Base-by-base conservation (phyloP, 2,113 vertebrate species). In the Jaculus jaculus region DNA sequence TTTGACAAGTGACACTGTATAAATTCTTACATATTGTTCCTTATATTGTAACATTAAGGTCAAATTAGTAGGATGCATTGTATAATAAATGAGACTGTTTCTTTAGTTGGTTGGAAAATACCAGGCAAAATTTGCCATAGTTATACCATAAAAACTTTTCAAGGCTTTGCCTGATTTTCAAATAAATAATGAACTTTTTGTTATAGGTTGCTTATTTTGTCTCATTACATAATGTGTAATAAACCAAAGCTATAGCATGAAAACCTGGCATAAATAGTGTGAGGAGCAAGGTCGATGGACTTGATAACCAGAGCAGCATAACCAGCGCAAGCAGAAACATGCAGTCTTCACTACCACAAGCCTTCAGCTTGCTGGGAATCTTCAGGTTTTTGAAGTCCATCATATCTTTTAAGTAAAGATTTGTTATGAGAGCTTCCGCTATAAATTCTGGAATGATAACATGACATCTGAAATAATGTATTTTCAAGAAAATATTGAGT, bases 111-210 rank as follows among this genome's bases (percentile, higher is more conserved):
- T 34, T 90, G 11, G 69, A 58, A 73, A 84, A 23, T 65, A 13
- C 32, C 37, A 69, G 39, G 24, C 28, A 65, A 32, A 87, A 75
- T 61, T 77, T 61, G 17, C 20, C 54, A 37, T 23, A 80, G 37
- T 90, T 65, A 39, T 32, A 74, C 21, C 26, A 32, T 30, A 80
- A 47, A 80, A 63, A 51, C 13, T 87, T 90, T 90, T 90, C 63
- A 88, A 90, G 61, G 58, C 21, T n/a, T 84, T 92, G 39, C 77
- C 39, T 71, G 26, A 60, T 75, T 90, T 94, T 94, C 81, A 92
- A 61, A 83, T 93, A 96, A 87, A 90, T 60, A 61, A 84, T 72
- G 37, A 85, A 61, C 32, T 37, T 54, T 16, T 94, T 89, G 10
- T 6, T 77, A 58, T 30, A 32, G 7, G 21, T 6, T 73, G 39